Evolutionary conservation across 2,797 vertebrate species (phyloP).

Genomic region (Ctenosaura bakeri): DNA sequence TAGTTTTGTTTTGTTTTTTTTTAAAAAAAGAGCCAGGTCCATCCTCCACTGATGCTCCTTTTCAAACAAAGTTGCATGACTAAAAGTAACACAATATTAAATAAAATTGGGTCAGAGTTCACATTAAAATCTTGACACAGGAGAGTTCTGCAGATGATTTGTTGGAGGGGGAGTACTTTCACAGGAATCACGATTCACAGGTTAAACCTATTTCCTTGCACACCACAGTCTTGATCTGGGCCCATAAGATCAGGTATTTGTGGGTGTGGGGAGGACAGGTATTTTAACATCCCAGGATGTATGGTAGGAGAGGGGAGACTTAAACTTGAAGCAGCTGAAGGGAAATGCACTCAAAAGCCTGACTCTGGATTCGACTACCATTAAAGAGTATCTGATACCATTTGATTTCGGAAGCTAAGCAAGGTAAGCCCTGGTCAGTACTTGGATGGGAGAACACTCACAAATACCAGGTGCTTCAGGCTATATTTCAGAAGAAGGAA

Average conservation of each 20-base stretch:
- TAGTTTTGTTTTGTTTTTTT: too few relatives aligned
- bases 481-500: too few relatives aligned
- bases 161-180: background rate
- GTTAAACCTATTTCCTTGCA: background rate
- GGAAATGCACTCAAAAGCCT: background rate
- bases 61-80: background rate
- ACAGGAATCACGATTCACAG: background rate
- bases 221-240: background rate
- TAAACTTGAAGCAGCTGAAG: background rate
- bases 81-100: background rate
- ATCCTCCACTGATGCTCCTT: background rate
- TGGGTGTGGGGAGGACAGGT: background rate
- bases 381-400: too few relatives aligned
- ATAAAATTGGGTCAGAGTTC: background rate
- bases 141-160: background rate
- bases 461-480: too few relatives aligned
- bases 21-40: background rate
- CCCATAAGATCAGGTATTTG: background rate
- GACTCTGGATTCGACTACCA: background rate
- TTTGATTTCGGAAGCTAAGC: too few relatives aligned
- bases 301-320: background rate
- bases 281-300: too few relatives aligned
- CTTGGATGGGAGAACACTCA: too few relatives aligned
- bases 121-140: background rate
- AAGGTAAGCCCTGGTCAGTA: too few relatives aligned